phyloP scores from a whole-genome alignment of 2,888 invertebrate genomes.

The Phortica okadai region DNA sequence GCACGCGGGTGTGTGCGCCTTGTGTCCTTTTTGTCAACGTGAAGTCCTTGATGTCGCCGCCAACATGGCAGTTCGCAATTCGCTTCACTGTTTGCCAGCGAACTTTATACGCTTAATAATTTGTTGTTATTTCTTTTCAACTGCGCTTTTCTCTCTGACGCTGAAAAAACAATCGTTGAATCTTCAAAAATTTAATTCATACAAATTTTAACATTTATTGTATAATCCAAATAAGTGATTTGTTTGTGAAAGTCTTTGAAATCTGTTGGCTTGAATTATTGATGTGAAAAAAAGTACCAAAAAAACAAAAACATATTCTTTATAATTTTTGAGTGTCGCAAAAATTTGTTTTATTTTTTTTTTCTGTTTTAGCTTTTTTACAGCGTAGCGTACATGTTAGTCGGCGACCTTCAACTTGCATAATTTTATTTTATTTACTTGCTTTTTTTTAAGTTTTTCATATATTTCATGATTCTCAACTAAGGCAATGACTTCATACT shows the following conservation, averaged over 20 bases:
- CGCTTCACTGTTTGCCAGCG: background rate
- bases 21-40: background rate
- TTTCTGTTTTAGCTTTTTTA: background rate
- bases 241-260: too few species aligned
- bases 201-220: too few species aligned
- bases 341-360: background rate
- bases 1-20: too few species aligned
- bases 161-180: background rate
- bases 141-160: too few species aligned
- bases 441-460: background rate
- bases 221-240: too few species aligned
- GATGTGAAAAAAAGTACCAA: too few species aligned
- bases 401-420: conserved; percentile 11
- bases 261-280: too few species aligned
- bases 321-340: too few species aligned
- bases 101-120: background rate
- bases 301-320: too few species aligned
- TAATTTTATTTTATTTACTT: background rate
- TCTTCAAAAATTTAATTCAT: too few species aligned
- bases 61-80: background rate
- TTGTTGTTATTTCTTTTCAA: background rate
- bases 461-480: conserved; percentile 27
- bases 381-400: background rate
- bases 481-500: conserved; percentile 53
- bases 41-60: background rate